These are phyloP conservation scores for Panulirus ornatus DNA, from an alignment of 1,140 invertebrate species.

Conservation along the genomic window DNA sequence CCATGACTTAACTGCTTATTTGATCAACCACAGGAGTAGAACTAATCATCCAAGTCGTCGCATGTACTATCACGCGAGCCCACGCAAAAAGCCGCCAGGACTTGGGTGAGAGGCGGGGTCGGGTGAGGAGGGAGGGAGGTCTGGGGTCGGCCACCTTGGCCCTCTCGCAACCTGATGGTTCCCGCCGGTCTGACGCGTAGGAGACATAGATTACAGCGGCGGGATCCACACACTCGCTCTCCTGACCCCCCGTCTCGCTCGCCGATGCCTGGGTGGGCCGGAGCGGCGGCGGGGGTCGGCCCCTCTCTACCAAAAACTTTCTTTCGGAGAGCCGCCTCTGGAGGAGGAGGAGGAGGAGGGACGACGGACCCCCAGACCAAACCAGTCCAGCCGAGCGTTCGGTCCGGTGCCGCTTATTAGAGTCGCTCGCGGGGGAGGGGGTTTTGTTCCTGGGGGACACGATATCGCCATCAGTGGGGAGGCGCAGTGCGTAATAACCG, in stretches of 20 bases:
- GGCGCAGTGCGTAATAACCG: background rate
- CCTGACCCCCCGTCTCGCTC: background rate
- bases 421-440: too few species aligned
- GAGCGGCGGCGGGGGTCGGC: background rate
- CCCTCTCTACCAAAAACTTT: background rate
- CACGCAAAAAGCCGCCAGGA: background rate
- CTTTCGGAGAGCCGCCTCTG: too few species aligned
- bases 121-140: too few species aligned
- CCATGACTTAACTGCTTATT: background rate
- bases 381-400: background rate
- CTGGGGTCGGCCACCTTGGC: too few species aligned
- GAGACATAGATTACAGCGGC: background rate
- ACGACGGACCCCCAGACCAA: background rate
- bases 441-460: background rate
- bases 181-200: background rate
- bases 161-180: background rate
- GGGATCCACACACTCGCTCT: background rate
- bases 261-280: background rate
- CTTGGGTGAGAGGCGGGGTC: too few species aligned
- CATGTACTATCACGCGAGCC: background rate
- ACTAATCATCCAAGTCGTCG: background rate
- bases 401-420: background rate
- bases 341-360: too few species aligned
- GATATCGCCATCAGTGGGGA: slow-evolving; percentile 15
- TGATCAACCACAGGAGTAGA: background rate